phyloP scores from a whole-genome alignment of 2,113 vertebrate genomes.

The Capreolus pygargus region DNA sequence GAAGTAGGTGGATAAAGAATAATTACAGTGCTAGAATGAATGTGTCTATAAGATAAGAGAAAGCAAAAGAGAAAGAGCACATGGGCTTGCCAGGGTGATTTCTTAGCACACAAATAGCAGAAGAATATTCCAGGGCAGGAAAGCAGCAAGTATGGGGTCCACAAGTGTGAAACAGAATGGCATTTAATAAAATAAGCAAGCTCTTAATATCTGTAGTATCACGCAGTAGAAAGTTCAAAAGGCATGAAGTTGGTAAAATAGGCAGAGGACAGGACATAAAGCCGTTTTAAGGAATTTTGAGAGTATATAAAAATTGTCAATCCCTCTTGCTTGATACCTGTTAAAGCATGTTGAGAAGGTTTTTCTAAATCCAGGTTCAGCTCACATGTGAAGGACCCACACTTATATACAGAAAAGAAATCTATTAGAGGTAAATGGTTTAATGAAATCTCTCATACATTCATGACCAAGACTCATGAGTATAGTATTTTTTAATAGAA shows the following conservation, averaged over 20 bases:
- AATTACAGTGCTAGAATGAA: not conserved
- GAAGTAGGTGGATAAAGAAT: not conserved
- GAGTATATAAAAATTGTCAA: not conserved
- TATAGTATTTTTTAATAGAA: conserved; percentile 56
- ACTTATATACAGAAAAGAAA: not conserved
- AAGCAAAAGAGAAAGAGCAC: not conserved
- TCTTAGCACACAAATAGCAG: not conserved
- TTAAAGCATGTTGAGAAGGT: not conserved
- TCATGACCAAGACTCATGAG: conserved; percentile 13
- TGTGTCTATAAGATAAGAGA: not conserved
- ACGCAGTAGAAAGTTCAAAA: not conserved
- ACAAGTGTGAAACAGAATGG: not conserved
- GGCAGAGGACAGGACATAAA: not conserved
- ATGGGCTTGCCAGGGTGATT: not conserved
- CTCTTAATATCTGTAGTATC: not conserved
- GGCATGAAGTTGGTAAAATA: not conserved
- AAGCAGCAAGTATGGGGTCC: not conserved
- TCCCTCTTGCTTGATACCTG: not conserved
- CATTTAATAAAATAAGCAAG: not conserved
- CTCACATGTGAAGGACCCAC: not conserved
- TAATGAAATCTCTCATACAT: conserved; percentile 29
- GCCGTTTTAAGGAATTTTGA: not conserved
- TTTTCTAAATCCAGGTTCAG: not conserved
- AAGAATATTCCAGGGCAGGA: not conserved
- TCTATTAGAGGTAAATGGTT: conserved; percentile 25